Evolutionary conservation across 2,113 vertebrate genomes (phyloP).

Genomic region (Cinclus mexicanus): DNA sequence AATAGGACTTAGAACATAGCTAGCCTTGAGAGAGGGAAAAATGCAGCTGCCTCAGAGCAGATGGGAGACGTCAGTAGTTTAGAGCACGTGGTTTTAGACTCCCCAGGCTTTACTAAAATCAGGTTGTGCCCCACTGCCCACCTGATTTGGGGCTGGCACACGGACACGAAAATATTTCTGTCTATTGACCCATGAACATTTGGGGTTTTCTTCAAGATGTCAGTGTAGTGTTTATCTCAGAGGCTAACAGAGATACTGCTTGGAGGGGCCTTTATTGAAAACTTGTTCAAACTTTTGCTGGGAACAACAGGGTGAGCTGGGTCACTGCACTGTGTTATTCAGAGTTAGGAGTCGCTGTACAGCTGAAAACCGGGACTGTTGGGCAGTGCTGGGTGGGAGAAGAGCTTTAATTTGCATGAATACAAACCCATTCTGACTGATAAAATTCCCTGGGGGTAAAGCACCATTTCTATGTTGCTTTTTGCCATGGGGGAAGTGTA

Average conservation of each 20-base stretch:
- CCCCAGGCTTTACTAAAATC: not conserved
- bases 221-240: not conserved
- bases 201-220: not conserved
- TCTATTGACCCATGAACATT: not conserved
- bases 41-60: not conserved
- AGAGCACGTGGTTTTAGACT: not conserved
- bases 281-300: not conserved
- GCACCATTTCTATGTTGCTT: not conserved
- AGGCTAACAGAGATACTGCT: not conserved
- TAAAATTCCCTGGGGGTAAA: not conserved
- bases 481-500: not conserved
- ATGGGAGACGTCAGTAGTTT: not conserved
- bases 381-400: not conserved
- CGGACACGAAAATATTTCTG: not conserved
- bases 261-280: not conserved
- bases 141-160: not conserved
- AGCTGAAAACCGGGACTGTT: not conserved
- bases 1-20: not conserved
- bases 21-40: not conserved
- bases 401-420: not conserved
- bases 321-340: not conserved
- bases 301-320: not conserved
- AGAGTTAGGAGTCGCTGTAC: not conserved
- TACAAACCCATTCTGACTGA: not conserved
- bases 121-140: not conserved